phyloP scores from a whole-genome alignment of 2,888 invertebrate species.

The Phanerotoma sp. region DNA sequence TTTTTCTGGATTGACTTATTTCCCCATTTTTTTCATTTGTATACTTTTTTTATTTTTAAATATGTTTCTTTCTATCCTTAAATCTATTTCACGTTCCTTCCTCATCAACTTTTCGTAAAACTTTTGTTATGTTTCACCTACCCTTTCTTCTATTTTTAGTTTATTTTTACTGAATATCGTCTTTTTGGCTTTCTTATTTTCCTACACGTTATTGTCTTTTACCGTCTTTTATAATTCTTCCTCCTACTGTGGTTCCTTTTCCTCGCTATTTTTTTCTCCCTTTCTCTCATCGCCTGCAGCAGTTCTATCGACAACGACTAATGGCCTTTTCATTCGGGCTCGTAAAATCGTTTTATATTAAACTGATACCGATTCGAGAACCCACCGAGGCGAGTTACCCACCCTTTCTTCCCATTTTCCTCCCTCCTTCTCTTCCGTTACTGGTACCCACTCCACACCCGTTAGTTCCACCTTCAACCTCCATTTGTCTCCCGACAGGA shows the following conservation, averaged over 20 bases:
- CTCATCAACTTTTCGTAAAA: no score
- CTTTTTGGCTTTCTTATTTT: no score
- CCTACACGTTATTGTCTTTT: no score
- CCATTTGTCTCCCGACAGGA: constrained; percentile 24
- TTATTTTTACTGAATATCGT: no score
- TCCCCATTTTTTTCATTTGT: no score
- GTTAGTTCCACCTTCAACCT: constrained; percentile 15
- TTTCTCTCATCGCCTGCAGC: constrained; percentile 16
- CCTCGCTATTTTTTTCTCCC: constrained; percentile 3
- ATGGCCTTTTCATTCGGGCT: constrained; percentile 46
- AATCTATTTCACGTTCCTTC: no score
- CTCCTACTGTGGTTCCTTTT: background rate
- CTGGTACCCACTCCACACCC: constrained; percentile 6
- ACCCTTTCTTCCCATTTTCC: constrained; percentile 6
- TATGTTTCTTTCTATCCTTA: no score
- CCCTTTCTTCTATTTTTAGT: no score
- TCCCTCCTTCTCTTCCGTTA: constrained; percentile 6
- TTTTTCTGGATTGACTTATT: no score
- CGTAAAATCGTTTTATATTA: constrained; percentile 49
- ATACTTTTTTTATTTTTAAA: no score
- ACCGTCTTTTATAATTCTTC: constrained; percentile 8
- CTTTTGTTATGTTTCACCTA: no score
- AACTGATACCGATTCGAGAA: constrained; percentile 41
- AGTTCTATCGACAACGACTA: constrained; percentile 40
- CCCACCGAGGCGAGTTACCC: constrained; percentile 33